These are phyloP conservation scores for Spilosoma lubricipeda DNA, from an alignment of 2,888 invertebrate species.

Conservation along the genomic window DNA sequence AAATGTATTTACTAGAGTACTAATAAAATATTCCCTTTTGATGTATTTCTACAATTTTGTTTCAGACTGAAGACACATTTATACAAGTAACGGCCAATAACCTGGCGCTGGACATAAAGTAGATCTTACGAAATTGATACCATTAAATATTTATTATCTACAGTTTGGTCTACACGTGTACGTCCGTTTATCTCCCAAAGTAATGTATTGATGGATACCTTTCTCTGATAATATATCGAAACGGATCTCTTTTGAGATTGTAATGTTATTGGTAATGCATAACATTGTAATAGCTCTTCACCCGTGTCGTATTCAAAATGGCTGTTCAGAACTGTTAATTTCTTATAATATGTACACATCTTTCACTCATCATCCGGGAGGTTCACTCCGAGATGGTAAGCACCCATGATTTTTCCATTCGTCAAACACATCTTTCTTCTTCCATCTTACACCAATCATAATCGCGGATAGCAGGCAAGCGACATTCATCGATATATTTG, in stretches of 20 bases:
- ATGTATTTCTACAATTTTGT: not conserved
- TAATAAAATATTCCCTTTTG: not conserved
- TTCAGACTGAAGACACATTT: not conserved
- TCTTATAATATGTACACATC: too few relatives aligned
- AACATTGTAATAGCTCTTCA: not conserved
- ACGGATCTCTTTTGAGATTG: not conserved
- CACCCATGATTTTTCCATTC: too few relatives aligned
- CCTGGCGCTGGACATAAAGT: slow-evolving; percentile 14
- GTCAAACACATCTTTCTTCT: too few relatives aligned
- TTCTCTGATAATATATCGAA: not conserved
- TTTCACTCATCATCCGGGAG: too few relatives aligned
- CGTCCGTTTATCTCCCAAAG: not conserved
- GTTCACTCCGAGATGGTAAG: too few relatives aligned
- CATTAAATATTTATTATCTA: slow-evolving; percentile 28
- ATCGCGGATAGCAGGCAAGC: too few relatives aligned
- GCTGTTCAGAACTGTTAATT: not conserved
- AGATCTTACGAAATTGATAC: slow-evolving; percentile 16
- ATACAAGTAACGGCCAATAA: slow-evolving; percentile 12
- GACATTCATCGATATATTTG: too few relatives aligned
- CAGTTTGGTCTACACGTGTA: not conserved
- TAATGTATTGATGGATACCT: not conserved
- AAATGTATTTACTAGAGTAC: not conserved
- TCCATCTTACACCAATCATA: too few relatives aligned
- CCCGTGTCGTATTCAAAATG: not conserved
- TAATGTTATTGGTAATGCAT: not conserved